phyloP scores from a whole-genome alignment of 2,888 invertebrate species.

The Lymantria dispar region DNA sequence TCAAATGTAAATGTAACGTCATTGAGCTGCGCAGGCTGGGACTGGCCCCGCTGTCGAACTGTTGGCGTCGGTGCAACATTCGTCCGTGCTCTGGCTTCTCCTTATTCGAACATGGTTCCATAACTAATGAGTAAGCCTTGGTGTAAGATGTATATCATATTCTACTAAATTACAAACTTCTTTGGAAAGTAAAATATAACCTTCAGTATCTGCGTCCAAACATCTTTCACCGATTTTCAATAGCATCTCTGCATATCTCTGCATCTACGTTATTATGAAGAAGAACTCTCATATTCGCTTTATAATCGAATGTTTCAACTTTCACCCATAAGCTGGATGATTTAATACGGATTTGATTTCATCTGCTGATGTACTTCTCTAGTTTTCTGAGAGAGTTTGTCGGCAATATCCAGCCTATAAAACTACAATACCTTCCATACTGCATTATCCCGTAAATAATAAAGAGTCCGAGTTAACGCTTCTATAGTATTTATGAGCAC shows the following conservation, averaged over 20 bases:
- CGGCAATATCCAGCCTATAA: constrained; percentile 15
- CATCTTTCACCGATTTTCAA: constrained; percentile 2
- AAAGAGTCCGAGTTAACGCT: constrained; percentile 7
- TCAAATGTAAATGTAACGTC: too few relatives aligned
- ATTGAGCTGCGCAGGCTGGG: too few relatives aligned
- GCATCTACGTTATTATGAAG: constrained; percentile 24
- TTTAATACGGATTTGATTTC: constrained; percentile 32
- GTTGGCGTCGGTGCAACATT: too few relatives aligned
- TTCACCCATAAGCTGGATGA: constrained; percentile 21
- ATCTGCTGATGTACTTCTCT: constrained; percentile 30
- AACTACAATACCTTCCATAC: constrained; percentile 19
- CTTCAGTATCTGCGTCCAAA: constrained; percentile 3
- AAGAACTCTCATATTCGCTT: constrained; percentile 31
- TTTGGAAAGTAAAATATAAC: background rate
- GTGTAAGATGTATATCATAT: too few relatives aligned
- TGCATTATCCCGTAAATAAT: constrained; percentile 10
- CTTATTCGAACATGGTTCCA: too few relatives aligned
- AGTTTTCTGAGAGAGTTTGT: constrained; percentile 20
- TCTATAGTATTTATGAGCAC: constrained; percentile 17
- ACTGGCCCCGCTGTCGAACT: too few relatives aligned
- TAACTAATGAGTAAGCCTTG: too few relatives aligned
- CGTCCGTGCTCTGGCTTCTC: too few relatives aligned
- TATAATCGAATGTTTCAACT: constrained; percentile 26
- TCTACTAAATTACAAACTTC: constrained; percentile 4
- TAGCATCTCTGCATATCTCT: constrained; percentile 5